A percentile compares a stretch with the other conserved stretches of the same genome.
Evolutionary conservation across 2,797 vertebrate species (phyloP).

Genomic region (Monodelphis domestica): DNA sequence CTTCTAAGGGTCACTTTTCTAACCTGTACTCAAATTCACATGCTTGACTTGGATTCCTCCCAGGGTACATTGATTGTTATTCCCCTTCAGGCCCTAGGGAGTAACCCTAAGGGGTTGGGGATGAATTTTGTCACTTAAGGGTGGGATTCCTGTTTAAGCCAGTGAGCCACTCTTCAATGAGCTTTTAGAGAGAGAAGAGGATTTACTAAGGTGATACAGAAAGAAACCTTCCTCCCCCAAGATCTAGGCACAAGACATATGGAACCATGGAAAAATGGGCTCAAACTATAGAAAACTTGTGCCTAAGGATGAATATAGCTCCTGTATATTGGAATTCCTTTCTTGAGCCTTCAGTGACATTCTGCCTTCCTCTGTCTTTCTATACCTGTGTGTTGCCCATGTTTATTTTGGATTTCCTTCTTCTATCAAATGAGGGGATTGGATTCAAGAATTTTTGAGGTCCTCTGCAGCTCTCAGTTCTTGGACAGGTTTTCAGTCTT

Average conservation of each 20-base stretch:
- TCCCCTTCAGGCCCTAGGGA: not conserved
- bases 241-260: not conserved
- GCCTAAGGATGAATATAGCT: not conserved
- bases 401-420: not conserved
- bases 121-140: not conserved
- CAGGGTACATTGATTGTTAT: not conserved
- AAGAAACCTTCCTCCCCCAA: not conserved
- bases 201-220: not conserved
- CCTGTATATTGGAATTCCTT: fast-evolving
- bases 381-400: not conserved
- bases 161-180: not conserved
- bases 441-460: too few species aligned
- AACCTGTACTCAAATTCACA: not conserved
- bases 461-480: not conserved
- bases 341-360: not conserved
- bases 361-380: not conserved
- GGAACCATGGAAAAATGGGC: not conserved
- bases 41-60: not conserved
- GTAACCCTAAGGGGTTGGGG: not conserved
- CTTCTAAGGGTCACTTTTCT: not conserved
- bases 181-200: not conserved
- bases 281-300: not conserved
- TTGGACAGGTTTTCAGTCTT: not conserved
- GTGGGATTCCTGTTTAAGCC: not conserved
- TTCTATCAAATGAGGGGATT: not conserved